phyloP scores from a whole-genome alignment of 2,797 vertebrate species.

The Myripristis murdjan region DNA sequence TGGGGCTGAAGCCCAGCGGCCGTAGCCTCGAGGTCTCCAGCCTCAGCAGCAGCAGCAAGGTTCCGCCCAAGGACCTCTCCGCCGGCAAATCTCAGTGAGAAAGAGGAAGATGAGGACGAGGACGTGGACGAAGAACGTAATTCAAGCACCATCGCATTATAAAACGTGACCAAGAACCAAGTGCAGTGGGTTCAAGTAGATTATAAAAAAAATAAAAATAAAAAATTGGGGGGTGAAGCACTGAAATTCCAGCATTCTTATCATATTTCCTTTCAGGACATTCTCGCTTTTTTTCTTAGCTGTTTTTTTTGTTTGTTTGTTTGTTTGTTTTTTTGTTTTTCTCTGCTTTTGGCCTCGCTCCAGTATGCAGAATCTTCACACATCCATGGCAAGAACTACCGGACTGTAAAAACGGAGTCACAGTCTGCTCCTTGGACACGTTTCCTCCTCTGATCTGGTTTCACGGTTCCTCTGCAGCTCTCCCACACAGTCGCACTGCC shows the following conservation, averaged over 20 bases:
- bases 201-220: slow-evolving; percentile 11
- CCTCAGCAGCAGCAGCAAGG: slow-evolving; percentile 48
- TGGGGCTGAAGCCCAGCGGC: slow-evolving; percentile 56
- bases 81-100: slow-evolving; percentile 48
- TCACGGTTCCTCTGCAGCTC: slow-evolving; percentile 48
- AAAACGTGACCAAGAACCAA: slow-evolving; percentile 37
- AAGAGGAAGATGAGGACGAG: slow-evolving; percentile 45
- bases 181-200: background rate
- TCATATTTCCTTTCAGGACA: slow-evolving; percentile 32
- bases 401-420: slow-evolving; percentile 45
- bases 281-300: background rate
- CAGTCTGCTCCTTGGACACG: slow-evolving; percentile 45
- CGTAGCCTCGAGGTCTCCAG: slow-evolving; percentile 54
- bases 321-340: slow-evolving; percentile 9
- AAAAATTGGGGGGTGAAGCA: too few relatives aligned
- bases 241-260: slow-evolving; percentile 1
- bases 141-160: slow-evolving; percentile 20
- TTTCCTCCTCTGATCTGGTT: slow-evolving; percentile 53
- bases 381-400: slow-evolving; percentile 25
- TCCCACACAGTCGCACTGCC: slow-evolving; percentile 67
- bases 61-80: slow-evolving; percentile 44
- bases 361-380: slow-evolving; percentile 30
- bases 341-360: slow-evolving; percentile 24
- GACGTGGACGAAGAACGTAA: slow-evolving; percentile 6
- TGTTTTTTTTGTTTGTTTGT: too few relatives aligned